Evolutionary conservation across 1,140 invertebrate species (phyloP).

Genomic region (Oryctes rhinoceros): DNA sequence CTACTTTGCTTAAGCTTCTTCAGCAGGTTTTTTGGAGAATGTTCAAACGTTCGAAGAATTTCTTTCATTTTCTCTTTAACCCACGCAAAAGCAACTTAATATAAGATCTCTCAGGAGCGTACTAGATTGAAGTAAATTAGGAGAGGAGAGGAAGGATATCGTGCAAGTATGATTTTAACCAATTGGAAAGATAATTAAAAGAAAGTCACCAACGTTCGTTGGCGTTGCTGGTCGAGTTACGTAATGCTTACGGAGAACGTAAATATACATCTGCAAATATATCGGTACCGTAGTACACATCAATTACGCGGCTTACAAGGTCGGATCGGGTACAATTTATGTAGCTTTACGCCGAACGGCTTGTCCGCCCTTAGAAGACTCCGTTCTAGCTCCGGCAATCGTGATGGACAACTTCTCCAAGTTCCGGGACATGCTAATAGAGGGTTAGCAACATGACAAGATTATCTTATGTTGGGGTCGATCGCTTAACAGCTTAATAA

Average conservation of each 20-base stretch:
- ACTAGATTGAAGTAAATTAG: too few relatives aligned
- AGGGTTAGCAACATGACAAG: slow-evolving; percentile 23
- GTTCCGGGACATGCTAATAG: not conserved
- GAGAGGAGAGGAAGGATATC: too few relatives aligned
- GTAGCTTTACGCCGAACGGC: slow-evolving; percentile 21
- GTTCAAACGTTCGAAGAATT: too few relatives aligned
- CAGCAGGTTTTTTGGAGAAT: too few relatives aligned
- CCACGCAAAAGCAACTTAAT: too few relatives aligned
- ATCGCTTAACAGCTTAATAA: slow-evolving; percentile 7
- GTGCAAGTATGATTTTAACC: not conserved
- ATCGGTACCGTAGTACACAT: slow-evolving; percentile 18
- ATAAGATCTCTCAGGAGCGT: too few relatives aligned
- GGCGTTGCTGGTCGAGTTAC: not conserved
- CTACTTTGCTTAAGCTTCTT: too few relatives aligned
- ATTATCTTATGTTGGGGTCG: not conserved
- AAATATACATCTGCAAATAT: slow-evolving; percentile 31
- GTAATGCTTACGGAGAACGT: not conserved
- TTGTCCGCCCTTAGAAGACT: not conserved
- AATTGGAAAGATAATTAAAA: not conserved
- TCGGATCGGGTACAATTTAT: slow-evolving; percentile 24
- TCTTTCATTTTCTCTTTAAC: too few relatives aligned
- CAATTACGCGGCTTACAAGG: slow-evolving; percentile 27
- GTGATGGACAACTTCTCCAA: slow-evolving; percentile 32
- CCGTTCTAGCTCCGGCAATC: not conserved
- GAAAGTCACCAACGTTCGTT: not conserved